A percentile compares a stretch with the other conserved stretches of the same genome.
phyloP scores from a whole-genome alignment of 2,888 invertebrate species.

The Pterostichus niger region DNA sequence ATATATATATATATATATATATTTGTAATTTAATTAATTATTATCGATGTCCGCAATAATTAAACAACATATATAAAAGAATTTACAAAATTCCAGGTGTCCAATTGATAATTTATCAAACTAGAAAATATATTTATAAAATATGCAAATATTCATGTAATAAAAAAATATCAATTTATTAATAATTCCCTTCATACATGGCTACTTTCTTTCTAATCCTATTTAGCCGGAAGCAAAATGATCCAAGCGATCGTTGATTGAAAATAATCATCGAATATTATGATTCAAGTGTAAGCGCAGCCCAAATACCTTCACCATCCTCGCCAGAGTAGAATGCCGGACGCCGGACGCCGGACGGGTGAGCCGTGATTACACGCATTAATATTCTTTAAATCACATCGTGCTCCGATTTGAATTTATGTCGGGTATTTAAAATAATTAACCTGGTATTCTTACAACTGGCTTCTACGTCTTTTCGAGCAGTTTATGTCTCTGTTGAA shows the following conservation, averaged over 20 bases:
- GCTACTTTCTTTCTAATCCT: conserved; percentile 55
- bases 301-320: background rate
- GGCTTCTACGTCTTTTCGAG: no score
- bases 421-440: conserved; percentile 63
- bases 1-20: no score
- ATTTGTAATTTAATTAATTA: no score
- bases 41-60: no score
- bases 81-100: conserved; percentile 19
- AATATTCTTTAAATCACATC: conserved; percentile 58
- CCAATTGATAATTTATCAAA: background rate
- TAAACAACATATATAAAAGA: background rate
- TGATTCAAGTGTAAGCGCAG: conserved; percentile 8
- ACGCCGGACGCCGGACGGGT: background rate
- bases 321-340: background rate
- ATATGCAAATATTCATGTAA: conserved; percentile 13
- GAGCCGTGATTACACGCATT: conserved; percentile 57
- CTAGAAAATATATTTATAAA: conserved; percentile 25
- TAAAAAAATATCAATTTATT: conserved; percentile 10
- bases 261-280: conserved; percentile 62
- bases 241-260: conserved; percentile 48
- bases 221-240: conserved; percentile 46
- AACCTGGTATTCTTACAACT: conserved; percentile 49
- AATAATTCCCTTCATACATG: conserved; percentile 16
- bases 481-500: no score
- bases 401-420: conserved; percentile 53